Base-by-base conservation (phyloP, 1,140 invertebrate species). In the Bombus picipes region DNA sequence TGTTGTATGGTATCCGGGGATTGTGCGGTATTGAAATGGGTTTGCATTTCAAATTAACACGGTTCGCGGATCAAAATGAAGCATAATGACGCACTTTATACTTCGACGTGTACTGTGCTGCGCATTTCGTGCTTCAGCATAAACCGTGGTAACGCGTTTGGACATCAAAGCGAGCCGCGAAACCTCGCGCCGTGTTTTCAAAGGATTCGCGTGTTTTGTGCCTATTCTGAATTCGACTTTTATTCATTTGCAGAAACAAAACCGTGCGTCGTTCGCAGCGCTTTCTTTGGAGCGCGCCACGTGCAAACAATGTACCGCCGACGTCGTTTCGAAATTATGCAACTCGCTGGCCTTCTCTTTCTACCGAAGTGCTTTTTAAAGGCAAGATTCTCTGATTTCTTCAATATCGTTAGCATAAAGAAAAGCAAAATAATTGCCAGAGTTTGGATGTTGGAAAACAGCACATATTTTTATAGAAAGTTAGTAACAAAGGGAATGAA, bases 21-120 rank as follows among this genome's bases (percentile, higher is more conserved):
- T 43, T 43, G 39, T 47, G 32, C 74, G 34, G 34, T 77, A 83
- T 83, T 47, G 73, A 39, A 70, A 83, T 77, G 43, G 74, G 73
- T 83, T 83, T 83, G 81, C 81, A 83, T 83, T 77, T 83, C 73
- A 83, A 77, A 83, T 83, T 83, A 83, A 83, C 81, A 83, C 81
- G 73, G 74, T 83, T 66, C 62, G 73, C 28, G 62, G 74, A 77
- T 77, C 74, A 83, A 68, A 83, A 83, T 70, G 73, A 68, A 83
- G 74, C 62, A 83, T 83, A 83, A 83, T 83, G 74, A 70, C 73
- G 74, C 74, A 70, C 81, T 83, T 77, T 77, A 77, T 83, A 77
- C 81, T 83, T 77, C 62, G 57, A 18, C 57, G 73, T 77, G 62
- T 76, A 83, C 47, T 43, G 43, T 47, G 73, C 37, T 28, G 73